These are phyloP conservation scores for Parapsyche elsis DNA, from an alignment of 1,140 invertebrate species.

Conservation along the genomic window DNA sequence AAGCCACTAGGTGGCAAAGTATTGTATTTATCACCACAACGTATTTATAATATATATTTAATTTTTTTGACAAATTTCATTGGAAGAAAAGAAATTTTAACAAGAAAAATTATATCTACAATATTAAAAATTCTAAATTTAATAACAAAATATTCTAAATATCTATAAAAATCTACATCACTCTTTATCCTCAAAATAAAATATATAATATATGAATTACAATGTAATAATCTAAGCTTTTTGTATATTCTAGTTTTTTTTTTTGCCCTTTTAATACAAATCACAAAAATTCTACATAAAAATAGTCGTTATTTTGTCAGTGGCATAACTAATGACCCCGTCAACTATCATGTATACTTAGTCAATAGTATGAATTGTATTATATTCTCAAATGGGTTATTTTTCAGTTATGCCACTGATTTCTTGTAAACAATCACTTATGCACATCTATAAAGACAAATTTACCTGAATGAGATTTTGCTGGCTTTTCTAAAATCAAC, in stretches of 20 bases:
- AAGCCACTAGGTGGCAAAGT: slow-evolving; percentile 12
- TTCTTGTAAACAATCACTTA: not conserved
- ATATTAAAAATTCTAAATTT: not conserved
- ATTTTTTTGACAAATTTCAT: not conserved
- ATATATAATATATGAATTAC: no score
- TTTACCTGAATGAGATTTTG: slow-evolving; percentile 14
- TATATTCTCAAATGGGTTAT: no score
- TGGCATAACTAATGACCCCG: no score
- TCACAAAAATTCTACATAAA: no score
- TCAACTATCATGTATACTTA: no score
- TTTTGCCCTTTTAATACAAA: not conserved
- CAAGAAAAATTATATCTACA: not conserved
- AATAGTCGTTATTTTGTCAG: no score
- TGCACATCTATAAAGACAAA: not conserved
- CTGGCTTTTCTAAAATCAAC: slow-evolving; percentile 13
- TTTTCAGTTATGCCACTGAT: no score
- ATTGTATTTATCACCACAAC: slow-evolving; percentile 12
- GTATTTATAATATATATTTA: slow-evolving; percentile 5
- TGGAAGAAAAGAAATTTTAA: not conserved
- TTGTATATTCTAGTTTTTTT: no score
- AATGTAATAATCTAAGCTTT: no score
- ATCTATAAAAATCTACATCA: slow-evolving; percentile 4
- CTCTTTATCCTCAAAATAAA: not conserved
- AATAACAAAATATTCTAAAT: slow-evolving; percentile 11
- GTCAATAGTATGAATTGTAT: no score